phyloP scores from a whole-genome alignment of 2,888 invertebrate genomes.

The Mesorhabditis spiculigera region DNA sequence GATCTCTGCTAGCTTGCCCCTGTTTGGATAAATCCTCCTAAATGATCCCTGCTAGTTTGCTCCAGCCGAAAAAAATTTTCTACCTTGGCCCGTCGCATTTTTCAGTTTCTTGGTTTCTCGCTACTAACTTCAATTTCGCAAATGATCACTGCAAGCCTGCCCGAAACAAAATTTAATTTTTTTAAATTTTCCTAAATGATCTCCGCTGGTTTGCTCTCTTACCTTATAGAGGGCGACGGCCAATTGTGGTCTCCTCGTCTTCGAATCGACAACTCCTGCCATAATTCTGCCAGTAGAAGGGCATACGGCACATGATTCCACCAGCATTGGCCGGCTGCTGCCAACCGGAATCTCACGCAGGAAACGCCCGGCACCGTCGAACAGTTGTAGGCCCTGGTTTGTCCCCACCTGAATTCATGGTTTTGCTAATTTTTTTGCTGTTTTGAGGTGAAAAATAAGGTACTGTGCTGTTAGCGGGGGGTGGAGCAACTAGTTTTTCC shows the following conservation, averaged over 20 bases:
- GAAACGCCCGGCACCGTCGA: slow-evolving; percentile 50
- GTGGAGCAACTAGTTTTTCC: too few relatives aligned
- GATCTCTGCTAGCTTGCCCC: too few relatives aligned
- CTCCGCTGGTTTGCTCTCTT: not conserved
- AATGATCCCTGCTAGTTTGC: too few relatives aligned
- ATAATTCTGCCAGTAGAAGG: slow-evolving; percentile 68
- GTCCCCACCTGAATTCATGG: slow-evolving; percentile 61
- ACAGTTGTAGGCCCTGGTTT: slow-evolving; percentile 43
- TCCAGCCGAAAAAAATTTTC: too few relatives aligned
- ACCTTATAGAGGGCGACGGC: slow-evolving; percentile 68
- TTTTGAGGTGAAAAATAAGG: too few relatives aligned
- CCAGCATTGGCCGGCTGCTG: slow-evolving; percentile 20
- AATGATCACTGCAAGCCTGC: not conserved
- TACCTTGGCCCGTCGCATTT: too few relatives aligned
- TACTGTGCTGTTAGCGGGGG: too few relatives aligned
- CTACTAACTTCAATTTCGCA: too few relatives aligned
- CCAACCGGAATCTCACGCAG: slow-evolving; percentile 20
- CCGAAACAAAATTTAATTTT: not conserved
- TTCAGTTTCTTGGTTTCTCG: too few relatives aligned
- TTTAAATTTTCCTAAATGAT: not conserved
- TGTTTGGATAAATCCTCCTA: too few relatives aligned
- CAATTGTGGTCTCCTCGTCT: slow-evolving; percentile 65
- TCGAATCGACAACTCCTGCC: slow-evolving; percentile 71
- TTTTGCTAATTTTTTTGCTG: too few relatives aligned
- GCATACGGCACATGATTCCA: slow-evolving; percentile 67